Base-by-base conservation (phyloP, 2,797 vertebrate species). In the Enteromius mattozi region DNA sequence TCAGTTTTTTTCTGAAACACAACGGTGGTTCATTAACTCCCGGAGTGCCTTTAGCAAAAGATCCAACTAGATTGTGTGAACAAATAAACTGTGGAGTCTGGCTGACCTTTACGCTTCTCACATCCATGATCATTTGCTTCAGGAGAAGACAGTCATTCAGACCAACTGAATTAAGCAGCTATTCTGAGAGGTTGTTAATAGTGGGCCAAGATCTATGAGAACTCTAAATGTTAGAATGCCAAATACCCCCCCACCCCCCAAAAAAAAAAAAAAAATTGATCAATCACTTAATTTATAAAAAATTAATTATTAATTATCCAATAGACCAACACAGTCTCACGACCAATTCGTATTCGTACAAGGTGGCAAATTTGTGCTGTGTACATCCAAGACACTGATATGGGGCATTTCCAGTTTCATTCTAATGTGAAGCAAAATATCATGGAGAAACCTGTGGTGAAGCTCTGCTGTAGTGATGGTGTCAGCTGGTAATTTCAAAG, bases 121-220 rank as follows among this genome's bases (percentile, higher is more conserved):
- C 79, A 80, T 51, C 61, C 49, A 51, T 35, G 56, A 76, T 76
- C 56, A 42, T 84, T 72, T 79, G 77, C 56, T 85, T 63, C 68
- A 61, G 83, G 77, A 37, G 33, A 56, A 16, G 47, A 45, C 66
- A 85, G 81, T 84, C 76, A 12, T 83, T 87, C 45, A 27, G 56
- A 65, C 16, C 35, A 10, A 87, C 86, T 87, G 24, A 81, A 88
- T 88, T 72, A 84, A 89, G 71, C 82, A 66, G 79, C 24, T 63
- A 87, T 87, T 87, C 54, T 84, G 88, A 90, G 21, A 85, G 86
- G 79, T 45, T 71, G 24, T 47, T 88, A 84, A 89, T 91, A 54
- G 59, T 47, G 21, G 10, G 71, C 72, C 79, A 21, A 69, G 72
- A 42, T 54, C 42, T 71, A 69, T 2, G 24, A 65, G 45, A 21